Percentiles rank a stretch among this genome's conserved stretches.
phyloP scores from a whole-genome alignment of 2,888 invertebrate species.

The Metacarcinus magister region DNA sequence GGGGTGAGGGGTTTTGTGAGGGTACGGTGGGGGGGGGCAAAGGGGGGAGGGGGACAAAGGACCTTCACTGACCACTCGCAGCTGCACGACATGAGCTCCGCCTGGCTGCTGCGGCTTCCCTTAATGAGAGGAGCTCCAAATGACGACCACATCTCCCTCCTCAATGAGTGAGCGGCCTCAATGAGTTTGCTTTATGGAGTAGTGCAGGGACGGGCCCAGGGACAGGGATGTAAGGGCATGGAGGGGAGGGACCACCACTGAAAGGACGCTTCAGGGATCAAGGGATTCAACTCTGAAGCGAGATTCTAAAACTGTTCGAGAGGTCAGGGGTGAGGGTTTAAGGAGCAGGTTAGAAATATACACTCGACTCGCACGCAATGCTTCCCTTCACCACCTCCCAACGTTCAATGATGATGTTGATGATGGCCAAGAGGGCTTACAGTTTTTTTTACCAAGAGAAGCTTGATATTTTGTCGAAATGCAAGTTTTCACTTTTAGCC shows the following conservation, averaged over 20 bases:
- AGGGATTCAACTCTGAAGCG: background rate
- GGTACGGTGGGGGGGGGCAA: no score
- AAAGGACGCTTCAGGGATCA: background rate
- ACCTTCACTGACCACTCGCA: background rate
- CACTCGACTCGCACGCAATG: no score
- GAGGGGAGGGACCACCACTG: background rate
- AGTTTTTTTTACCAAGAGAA: no score
- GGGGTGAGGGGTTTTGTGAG: no score
- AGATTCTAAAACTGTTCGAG: no score
- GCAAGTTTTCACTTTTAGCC: background rate
- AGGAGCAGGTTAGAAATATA: no score
- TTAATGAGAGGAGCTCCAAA: background rate
- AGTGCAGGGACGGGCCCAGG: background rate
- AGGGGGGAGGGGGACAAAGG: no score
- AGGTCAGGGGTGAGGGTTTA: no score
- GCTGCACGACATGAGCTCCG: background rate
- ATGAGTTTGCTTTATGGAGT: slow-evolving; percentile 26
- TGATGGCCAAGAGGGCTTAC: no score
- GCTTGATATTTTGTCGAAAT: no score
- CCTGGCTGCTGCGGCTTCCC: background rate
- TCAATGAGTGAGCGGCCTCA: slow-evolving; percentile 3
- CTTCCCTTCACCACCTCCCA: no score
- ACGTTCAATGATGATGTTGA: no score
- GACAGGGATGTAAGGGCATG: background rate
- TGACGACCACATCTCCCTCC: background rate